Percentiles rank a stretch among this genome's conserved stretches.
Evolutionary conservation across 2,113 vertebrate species (phyloP).

Genomic region (Etheostoma cragini): DNA sequence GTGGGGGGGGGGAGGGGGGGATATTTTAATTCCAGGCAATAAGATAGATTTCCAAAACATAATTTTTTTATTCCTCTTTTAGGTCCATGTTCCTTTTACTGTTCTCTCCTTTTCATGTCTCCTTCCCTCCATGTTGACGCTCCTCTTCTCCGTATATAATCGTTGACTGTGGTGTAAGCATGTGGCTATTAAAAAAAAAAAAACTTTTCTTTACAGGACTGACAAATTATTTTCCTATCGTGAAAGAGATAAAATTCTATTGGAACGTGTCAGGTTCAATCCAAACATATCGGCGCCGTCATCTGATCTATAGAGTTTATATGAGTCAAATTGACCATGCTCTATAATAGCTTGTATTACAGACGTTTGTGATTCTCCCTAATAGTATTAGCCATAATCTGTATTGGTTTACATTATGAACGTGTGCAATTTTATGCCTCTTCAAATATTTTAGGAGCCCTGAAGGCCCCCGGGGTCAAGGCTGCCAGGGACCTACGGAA

Average conservation of each 20-base stretch:
- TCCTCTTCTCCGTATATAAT: neutral
- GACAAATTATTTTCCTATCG: neutral
- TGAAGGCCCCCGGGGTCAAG: slow-evolving; percentile 39
- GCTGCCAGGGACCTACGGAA: slow-evolving; percentile 60
- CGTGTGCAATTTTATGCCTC: slow-evolving; percentile 43
- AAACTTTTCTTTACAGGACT: neutral
- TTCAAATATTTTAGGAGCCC: slow-evolving; percentile 63
- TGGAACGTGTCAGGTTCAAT: neutral
- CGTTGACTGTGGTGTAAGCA: neutral
- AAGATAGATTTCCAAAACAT: too few species aligned
- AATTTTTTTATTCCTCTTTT: too few species aligned
- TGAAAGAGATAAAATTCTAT: neutral
- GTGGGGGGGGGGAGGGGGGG: too few species aligned
- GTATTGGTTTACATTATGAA: slow-evolving; percentile 49
- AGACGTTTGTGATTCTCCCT: neutral
- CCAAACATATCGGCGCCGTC: neutral
- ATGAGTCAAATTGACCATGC: slow-evolving; percentile 4
- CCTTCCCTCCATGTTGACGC: neutral
- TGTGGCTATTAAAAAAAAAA: neutral
- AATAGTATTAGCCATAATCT: slow-evolving; percentile 26
- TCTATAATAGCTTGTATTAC: slow-evolving; percentile 14
- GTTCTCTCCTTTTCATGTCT: neutral
- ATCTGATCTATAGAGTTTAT: neutral
- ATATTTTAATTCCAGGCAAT: too few species aligned
- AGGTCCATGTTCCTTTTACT: neutral